Conservation (phyloP, 2,113 vertebrate genomes). For the Pluvialis apricaria region DNA sequence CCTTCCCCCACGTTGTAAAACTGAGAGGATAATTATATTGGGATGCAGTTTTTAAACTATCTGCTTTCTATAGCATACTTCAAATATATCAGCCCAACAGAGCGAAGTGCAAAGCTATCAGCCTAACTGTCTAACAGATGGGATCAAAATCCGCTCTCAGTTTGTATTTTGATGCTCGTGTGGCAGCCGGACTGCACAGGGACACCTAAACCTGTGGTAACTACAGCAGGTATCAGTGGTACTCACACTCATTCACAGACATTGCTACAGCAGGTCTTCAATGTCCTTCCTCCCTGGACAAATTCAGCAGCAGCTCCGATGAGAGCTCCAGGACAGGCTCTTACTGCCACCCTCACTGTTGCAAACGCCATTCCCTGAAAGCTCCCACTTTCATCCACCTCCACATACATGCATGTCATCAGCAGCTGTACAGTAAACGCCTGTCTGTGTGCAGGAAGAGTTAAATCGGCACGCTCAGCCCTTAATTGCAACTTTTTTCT, state of each 20-base stretch:
- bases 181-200: neutral
- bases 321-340: neutral
- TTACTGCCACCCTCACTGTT: neutral
- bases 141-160: neutral
- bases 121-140: neutral
- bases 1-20: no score
- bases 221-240: neutral
- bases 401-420: accelerated
- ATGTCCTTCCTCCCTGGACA: neutral
- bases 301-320: neutral
- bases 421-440: neutral
- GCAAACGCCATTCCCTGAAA: neutral
- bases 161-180: neutral
- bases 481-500: neutral
- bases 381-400: neutral
- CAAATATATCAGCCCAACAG: neutral
- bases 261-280: neutral
- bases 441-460: neutral
- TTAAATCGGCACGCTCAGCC: neutral
- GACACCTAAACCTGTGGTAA: neutral
- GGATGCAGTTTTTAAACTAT: neutral
- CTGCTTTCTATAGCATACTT: neutral
- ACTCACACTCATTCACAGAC: neutral
- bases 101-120: neutral
- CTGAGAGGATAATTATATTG: neutral